Evolutionary conservation across 1,140 invertebrate genomes (phyloP).

Genomic region (Camponotus vicinus): DNA sequence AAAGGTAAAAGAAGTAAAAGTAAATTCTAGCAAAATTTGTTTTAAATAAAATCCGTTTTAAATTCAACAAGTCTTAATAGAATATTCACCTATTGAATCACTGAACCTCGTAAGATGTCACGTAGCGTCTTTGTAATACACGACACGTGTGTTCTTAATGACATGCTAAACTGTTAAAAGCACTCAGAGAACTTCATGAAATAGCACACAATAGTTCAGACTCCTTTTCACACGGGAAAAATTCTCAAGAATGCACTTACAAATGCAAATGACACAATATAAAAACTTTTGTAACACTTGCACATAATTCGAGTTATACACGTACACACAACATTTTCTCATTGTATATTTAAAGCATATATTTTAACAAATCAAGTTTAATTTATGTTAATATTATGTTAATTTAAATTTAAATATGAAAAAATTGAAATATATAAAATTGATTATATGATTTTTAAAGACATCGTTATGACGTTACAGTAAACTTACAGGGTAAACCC

Average conservation of each 20-base stretch:
- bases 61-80: background rate
- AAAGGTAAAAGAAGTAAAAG: no score
- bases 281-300: conserved; percentile 38
- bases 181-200: background rate
- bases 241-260: conserved; percentile 32
- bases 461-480: background rate
- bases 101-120: background rate
- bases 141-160: conserved; percentile 13
- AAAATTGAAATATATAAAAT: no score
- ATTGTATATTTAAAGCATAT: background rate
- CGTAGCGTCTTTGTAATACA: background rate
- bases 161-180: background rate
- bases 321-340: background rate
- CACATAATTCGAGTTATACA: conserved; percentile 6
- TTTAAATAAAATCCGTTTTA: background rate
- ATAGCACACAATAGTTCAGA: background rate
- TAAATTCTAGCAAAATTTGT: conserved; percentile 1
- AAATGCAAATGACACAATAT: background rate
- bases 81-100: conserved; percentile 15
- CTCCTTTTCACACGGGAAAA: background rate
- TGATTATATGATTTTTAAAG: background rate
- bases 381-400: conserved; percentile 19
- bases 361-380: conserved; percentile 18
- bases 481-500: background rate
- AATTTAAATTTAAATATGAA: no score